A percentile compares a stretch with the other conserved stretches of the same genome.
Conservation (phyloP, 2,113 vertebrate species). For the Apus apus region DNA sequence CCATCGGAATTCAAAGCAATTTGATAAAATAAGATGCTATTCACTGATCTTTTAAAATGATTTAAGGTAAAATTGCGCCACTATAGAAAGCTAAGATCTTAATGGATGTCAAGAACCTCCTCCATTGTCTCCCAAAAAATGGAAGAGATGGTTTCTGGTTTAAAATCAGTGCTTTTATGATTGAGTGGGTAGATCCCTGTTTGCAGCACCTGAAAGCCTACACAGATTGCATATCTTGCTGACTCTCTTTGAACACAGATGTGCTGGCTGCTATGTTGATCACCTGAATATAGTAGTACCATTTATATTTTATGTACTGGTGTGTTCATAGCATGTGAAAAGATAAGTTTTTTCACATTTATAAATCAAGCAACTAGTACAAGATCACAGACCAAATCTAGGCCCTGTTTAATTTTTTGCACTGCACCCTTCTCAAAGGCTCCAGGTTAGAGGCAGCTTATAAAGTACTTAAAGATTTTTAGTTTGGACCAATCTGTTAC, state of each 20-base stretch:
- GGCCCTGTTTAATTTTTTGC: not conserved
- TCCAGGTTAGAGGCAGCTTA: not conserved
- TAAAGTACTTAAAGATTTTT: not conserved
- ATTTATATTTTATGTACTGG: not conserved
- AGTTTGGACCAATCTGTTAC: not conserved
- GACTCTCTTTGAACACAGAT: not conserved
- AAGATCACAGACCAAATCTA: not conserved
- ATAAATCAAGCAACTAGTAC: not conserved
- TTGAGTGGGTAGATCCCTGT: not conserved
- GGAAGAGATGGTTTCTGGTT: not conserved
- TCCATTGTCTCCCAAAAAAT: not conserved
- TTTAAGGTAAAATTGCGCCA: not conserved
- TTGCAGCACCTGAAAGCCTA: not conserved
- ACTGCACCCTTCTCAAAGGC: not conserved
- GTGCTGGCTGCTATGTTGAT: not conserved
- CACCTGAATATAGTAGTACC: not conserved
- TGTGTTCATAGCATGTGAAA: not conserved
- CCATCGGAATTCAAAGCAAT: not conserved
- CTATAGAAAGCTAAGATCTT: not conserved
- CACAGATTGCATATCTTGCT: not conserved
- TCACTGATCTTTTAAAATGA: not conserved
- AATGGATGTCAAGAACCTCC: not conserved
- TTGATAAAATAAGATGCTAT: not conserved
- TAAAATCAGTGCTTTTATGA: not conserved
- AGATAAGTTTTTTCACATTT: not conserved